Conservation (phyloP, 2,888 invertebrate genomes). For the Agrochola circellaris region DNA sequence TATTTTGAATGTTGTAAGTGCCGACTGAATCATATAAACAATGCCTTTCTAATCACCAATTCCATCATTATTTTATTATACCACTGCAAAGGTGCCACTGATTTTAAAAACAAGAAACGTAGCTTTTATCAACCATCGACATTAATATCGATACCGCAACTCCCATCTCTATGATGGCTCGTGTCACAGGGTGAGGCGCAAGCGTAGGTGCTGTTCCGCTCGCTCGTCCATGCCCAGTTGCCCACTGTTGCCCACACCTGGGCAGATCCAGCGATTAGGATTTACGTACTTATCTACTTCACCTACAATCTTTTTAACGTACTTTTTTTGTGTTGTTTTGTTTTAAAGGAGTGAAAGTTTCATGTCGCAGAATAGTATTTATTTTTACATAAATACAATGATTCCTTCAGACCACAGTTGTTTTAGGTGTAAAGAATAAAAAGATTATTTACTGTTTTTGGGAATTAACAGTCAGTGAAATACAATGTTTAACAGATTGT, state of each 20-base stretch:
- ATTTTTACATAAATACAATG: too few relatives aligned
- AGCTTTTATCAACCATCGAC: constrained; percentile 22
- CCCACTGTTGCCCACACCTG: constrained; percentile 82
- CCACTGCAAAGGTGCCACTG: too few relatives aligned
- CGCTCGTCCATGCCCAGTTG: constrained; percentile 70
- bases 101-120: not conserved
- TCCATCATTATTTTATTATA: not conserved
- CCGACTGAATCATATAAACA: too few relatives aligned
- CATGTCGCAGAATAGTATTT: not conserved
- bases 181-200: constrained; percentile 79
- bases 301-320: constrained; percentile 65
- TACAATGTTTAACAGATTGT: too few relatives aligned
- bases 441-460: too few relatives aligned
- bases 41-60: not conserved
- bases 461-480: too few relatives aligned
- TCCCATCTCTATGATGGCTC: constrained; percentile 72
- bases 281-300: constrained; percentile 60
- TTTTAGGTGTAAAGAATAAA: too few relatives aligned
- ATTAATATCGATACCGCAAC: constrained; percentile 37
- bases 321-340: constrained; percentile 30
- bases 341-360: constrained; percentile 57
- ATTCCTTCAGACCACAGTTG: too few relatives aligned
- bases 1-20: too few relatives aligned
- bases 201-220: constrained; percentile 89
- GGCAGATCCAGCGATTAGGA: constrained; percentile 78